Evolutionary conservation across 2,888 invertebrate genomes (phyloP), one percentile per base, ranked within the genome.

Genomic region (Mimumesa dahlbomi): DNA sequence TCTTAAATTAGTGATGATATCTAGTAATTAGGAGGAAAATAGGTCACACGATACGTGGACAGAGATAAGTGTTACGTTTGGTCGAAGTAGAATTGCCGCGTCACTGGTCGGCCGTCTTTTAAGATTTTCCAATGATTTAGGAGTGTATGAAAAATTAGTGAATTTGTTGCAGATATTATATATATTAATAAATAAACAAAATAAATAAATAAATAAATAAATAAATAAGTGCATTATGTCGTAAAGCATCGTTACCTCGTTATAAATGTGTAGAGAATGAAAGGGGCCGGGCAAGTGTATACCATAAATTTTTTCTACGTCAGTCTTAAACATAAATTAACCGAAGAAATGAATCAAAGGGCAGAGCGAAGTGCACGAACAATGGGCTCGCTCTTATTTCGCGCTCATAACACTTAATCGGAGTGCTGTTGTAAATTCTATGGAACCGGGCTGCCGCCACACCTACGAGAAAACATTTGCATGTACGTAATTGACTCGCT

Each of bases 401-500:
- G 38, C 59, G 6, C 46, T 52, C 21, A 43, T 49, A 46, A 19
- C 21, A 36, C 40, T 59, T 69, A 65, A 65, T 70, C 52, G 52
- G 31, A 29, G 18, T n/a, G 40, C 14, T 29, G 25, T 59, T 40
- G 34, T 63, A 63, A 72, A 68, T 68, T 58, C 58, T 45, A 25
- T 22, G 50, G 21, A 50, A 49, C 34, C 19, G 6, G 49, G 18
- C 14, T 54, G 34, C 54, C 19, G 49, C 43, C 49, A 59, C 50
- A 50, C 57, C 53, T 46, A 49, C 52, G 45, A 52, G 65, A 61
- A 74, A 71, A 40, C 48, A 72, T 74, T 78, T 66, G 74, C 77
- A 72, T 79, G 73, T 54, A 31, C 67, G 54, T 80, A 69, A 73
- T 75, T 53, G 61, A 57, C 48, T 59, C 61, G 70, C 66, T 72